Percentiles rank a stretch among this genome's conserved stretches.
These are phyloP conservation scores for Misgurnus anguillicaudatus DNA, from an alignment of 2,113 vertebrate species.

Conservation along the genomic window DNA sequence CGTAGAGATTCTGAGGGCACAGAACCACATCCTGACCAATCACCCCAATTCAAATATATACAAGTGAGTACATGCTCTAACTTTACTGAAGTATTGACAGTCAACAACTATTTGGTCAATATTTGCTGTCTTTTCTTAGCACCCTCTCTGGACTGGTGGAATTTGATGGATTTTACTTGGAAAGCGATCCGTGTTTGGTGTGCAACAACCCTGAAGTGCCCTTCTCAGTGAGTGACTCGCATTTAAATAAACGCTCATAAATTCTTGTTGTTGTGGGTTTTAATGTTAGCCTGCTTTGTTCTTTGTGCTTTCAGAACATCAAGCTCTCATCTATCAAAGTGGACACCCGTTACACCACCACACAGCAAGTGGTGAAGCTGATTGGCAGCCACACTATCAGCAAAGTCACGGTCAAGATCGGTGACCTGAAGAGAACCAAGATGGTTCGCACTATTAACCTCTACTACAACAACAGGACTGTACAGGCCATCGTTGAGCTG, in stretches of 20 bases:
- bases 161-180: slow-evolving; percentile 95
- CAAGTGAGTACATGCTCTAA: slow-evolving; percentile 80
- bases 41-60: slow-evolving; percentile 99
- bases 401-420: slow-evolving; percentile 98
- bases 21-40: slow-evolving; percentile 98
- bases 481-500: slow-evolving; percentile 96
- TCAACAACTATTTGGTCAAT: neutral
- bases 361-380: slow-evolving; percentile 97
- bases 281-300: slow-evolving; percentile 7
- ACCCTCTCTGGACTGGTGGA: slow-evolving; percentile 95
- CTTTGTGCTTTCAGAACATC: slow-evolving; percentile 82
- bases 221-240: slow-evolving; percentile 85
- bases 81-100: neutral
- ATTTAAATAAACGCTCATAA: neutral
- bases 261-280: neutral
- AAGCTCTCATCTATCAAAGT: slow-evolving; percentile 99
- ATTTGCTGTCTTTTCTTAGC: slow-evolving; percentile 65
- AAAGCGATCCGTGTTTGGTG: slow-evolving; percentile 96
- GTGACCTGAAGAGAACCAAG: slow-evolving; percentile 96
- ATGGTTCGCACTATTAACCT: slow-evolving; percentile 98
- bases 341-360: slow-evolving; percentile 98
- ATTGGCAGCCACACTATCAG: slow-evolving; percentile 99
- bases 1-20: slow-evolving; percentile 92
- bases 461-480: slow-evolving; percentile 98
- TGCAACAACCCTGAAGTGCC: slow-evolving; percentile 99